These are phyloP conservation scores for Orbicella faveolata DNA, from an alignment of 64 coral and sea anemone species.

Conservation along the genomic window DNA sequence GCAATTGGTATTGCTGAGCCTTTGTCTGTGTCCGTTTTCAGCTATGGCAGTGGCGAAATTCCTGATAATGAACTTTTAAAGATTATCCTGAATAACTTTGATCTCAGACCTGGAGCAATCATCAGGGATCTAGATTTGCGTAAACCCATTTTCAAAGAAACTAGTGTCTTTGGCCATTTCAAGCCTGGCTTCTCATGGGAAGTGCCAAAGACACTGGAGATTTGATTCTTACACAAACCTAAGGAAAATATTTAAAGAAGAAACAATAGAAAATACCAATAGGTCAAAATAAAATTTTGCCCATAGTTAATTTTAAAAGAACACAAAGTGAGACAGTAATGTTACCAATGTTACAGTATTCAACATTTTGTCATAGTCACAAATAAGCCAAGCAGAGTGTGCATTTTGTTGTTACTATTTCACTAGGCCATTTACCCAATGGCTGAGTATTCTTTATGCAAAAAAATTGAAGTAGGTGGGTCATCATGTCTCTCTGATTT, in stretches of 20 bases:
- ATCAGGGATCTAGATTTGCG: conserved; percentile 78
- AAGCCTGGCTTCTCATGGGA: conserved; percentile 89
- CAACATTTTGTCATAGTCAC: too few species aligned
- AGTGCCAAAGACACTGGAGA: conserved; percentile 64
- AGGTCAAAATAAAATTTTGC: not conserved
- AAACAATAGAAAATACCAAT: not conserved
- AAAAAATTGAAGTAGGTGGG: too few species aligned
- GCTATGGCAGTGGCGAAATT: conserved; percentile 72
- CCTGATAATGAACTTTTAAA: conserved; percentile 76
- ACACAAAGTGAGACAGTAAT: too few species aligned
- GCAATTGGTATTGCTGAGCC: conserved; percentile 77
- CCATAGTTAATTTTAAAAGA: too few species aligned
- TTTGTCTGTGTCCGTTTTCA: conserved; percentile 87
- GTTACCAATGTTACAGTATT: too few species aligned
- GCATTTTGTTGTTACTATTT: too few species aligned
- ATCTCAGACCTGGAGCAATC: conserved; percentile 83
- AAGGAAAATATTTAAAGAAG: not conserved
- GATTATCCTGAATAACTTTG: conserved; percentile 85
- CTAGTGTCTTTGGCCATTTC: conserved; percentile 93
- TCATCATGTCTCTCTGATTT: too few species aligned
- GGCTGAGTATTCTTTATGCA: too few species aligned
- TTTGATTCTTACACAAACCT: conserved; percentile 7
- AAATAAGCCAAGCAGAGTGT: too few species aligned
- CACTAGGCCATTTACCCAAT: too few species aligned
- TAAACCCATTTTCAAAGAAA: conserved; percentile 81